A percentile compares a stretch with the other conserved stretches of the same genome.
Conservation (phyloP, 2,888 invertebrate genomes). For the Gryllus longicercus region DNA sequence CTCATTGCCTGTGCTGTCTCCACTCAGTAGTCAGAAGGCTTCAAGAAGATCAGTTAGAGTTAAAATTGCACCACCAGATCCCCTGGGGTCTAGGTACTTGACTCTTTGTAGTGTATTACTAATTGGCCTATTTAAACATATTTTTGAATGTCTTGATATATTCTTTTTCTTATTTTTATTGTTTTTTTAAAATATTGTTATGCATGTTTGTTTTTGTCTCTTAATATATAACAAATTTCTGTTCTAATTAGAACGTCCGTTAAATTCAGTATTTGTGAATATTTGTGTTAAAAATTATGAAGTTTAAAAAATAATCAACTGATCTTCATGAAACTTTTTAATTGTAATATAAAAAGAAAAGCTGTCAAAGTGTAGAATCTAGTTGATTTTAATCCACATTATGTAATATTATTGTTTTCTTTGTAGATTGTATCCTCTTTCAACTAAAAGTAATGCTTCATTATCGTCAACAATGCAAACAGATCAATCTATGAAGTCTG, state of each 20-base stretch:
- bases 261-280: not conserved
- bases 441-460: not conserved
- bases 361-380: too few species aligned
- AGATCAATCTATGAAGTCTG: constrained; percentile 24
- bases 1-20: constrained; percentile 17
- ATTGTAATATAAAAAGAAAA: not conserved
- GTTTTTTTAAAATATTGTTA: not conserved
- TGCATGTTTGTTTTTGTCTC: not conserved
- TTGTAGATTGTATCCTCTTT: not conserved
- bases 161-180: not conserved
- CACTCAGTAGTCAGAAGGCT: constrained; percentile 17
- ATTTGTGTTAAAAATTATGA: not conserved
- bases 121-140: not conserved
- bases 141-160: not conserved
- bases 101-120: constrained; percentile 2
- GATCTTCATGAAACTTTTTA: constrained; percentile 6
- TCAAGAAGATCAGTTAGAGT: constrained; percentile 17
- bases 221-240: not conserved
- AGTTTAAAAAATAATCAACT: not conserved
- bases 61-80: constrained; percentile 11
- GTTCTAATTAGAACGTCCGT: not conserved
- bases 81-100: constrained; percentile 17
- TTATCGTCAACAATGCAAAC: not conserved
- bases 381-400: too few species aligned
- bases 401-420: not conserved